Evolutionary conservation across 2,797 vertebrate genomes (phyloP).

Genomic region (Graptemys geographica): DNA sequence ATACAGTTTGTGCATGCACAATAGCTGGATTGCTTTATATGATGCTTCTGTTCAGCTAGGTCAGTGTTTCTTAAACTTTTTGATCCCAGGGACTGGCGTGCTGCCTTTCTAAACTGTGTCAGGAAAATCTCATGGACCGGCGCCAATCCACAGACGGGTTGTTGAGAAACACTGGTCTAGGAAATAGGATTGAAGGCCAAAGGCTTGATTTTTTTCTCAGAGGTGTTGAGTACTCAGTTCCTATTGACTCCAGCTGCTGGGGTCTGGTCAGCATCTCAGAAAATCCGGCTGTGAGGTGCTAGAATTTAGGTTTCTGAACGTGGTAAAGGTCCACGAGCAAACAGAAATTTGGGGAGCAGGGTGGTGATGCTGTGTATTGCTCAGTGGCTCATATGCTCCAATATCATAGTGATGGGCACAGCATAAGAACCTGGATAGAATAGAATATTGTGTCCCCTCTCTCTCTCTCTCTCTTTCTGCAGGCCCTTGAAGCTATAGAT

Average conservation of each 20-base stretch:
- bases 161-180: background rate
- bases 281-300: background rate
- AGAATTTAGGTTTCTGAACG: background rate
- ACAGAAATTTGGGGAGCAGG: background rate
- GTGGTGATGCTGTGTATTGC: background rate
- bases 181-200: background rate
- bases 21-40: background rate
- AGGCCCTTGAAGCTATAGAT: conserved; percentile 92
- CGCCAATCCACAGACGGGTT: too few relatives aligned
- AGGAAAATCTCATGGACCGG: too few relatives aligned
- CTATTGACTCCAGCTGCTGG: background rate
- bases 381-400: background rate
- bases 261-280: background rate
- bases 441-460: background rate
- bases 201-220: background rate
- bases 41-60: background rate
- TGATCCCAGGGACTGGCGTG: too few relatives aligned
- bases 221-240: background rate
- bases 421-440: background rate
- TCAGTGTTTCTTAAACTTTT: background rate
- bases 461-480: conserved; percentile 30
- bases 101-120: too few relatives aligned
- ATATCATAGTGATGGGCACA: background rate
- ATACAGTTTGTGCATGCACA: background rate
- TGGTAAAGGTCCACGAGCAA: background rate